Conservation (phyloP, 53 echinoderm and acorn worm genomes). For the Crossaster papposus region DNA sequence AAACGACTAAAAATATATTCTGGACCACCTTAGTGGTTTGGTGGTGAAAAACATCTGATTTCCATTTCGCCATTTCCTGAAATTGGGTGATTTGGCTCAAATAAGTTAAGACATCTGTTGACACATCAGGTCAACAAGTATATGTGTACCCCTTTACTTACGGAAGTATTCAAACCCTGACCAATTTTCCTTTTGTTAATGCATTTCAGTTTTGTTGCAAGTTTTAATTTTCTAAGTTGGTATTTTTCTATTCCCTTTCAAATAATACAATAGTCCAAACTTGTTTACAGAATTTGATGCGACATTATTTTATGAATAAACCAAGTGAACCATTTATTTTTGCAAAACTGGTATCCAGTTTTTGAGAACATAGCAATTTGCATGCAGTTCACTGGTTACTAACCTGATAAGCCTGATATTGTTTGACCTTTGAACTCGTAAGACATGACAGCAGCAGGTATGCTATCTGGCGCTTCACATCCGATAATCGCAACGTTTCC, state of each 20-base stretch:
- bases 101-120: slow-evolving; percentile 46
- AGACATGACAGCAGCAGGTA: slow-evolving; percentile 81
- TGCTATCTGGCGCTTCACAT: slow-evolving; percentile 84
- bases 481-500: slow-evolving; percentile 78
- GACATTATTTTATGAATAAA: too few relatives aligned
- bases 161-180: neutral
- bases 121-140: neutral
- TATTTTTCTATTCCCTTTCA: too few relatives aligned
- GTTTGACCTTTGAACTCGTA: slow-evolving; percentile 80
- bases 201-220: too few relatives aligned
- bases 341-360: neutral
- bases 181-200: too few relatives aligned
- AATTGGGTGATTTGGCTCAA: neutral
- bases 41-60: slow-evolving; percentile 13
- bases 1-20: slow-evolving; percentile 7
- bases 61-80: slow-evolving; percentile 26
- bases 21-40: slow-evolving; percentile 38
- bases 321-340: too few relatives aligned
- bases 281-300: too few relatives aligned
- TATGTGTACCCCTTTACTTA: neutral
- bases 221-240: neutral
- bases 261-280: too few relatives aligned
- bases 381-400: slow-evolving; percentile 6
- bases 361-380: neutral
- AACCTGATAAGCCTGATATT: slow-evolving; percentile 79